Percentiles rank a stretch among this genome's conserved stretches.
These are phyloP conservation scores for Galerucella nymphaeae DNA, from an alignment of 2,888 invertebrate species.

Conservation along the genomic window DNA sequence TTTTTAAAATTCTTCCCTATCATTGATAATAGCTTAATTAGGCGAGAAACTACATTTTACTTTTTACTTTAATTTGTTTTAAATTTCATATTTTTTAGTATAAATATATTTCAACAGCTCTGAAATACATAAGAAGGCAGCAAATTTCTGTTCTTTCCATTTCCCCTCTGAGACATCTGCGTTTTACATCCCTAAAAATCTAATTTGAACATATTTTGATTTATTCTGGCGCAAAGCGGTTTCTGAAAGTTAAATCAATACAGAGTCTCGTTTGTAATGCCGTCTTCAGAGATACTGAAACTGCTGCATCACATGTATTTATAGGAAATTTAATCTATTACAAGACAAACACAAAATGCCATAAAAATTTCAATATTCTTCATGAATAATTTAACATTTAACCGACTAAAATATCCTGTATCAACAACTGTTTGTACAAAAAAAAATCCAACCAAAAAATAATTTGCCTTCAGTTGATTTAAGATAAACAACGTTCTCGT, in stretches of 20 bases:
- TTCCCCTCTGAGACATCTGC: slow-evolving; percentile 54
- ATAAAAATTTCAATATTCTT: too few relatives aligned
- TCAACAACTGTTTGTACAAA: background rate
- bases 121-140: slow-evolving; percentile 39
- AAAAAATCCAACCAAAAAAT: background rate
- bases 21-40: too few relatives aligned
- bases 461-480: background rate
- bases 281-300: slow-evolving; percentile 26
- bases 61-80: too few relatives aligned
- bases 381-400: too few relatives aligned
- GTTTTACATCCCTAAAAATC: slow-evolving; percentile 56
- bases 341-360: too few relatives aligned
- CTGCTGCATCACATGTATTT: too few relatives aligned
- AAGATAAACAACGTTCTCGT: slow-evolving; percentile 3
- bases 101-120: slow-evolving; percentile 55
- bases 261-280: slow-evolving; percentile 56
- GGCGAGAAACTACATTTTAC: too few relatives aligned
- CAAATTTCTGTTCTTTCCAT: slow-evolving; percentile 51
- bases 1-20: too few relatives aligned
- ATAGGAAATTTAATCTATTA: too few relatives aligned
- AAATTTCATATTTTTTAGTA: slow-evolving; percentile 44
- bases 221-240: slow-evolving; percentile 55
- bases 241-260: slow-evolving; percentile 59
- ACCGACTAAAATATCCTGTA: background rate
- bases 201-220: slow-evolving; percentile 55